Percentiles rank a stretch among this genome's conserved stretches.
Conservation (phyloP, 2,888 invertebrate genomes). For the Campoplex capitator region DNA sequence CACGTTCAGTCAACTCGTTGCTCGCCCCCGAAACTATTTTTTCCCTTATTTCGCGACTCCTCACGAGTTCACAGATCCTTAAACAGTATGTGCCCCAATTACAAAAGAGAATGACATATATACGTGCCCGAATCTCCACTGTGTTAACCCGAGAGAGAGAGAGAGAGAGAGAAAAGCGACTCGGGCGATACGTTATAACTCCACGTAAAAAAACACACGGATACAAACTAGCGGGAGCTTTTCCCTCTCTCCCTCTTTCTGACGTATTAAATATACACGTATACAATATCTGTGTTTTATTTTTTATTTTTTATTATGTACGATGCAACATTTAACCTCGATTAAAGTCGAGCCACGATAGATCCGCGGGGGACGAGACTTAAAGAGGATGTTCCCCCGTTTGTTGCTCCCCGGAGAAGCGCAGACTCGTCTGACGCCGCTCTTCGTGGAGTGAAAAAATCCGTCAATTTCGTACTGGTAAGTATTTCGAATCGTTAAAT, state of each 20-base stretch:
- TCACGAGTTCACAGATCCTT: slow-evolving; percentile 12
- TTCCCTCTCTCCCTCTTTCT: neutral
- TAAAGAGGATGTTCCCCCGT: slow-evolving; percentile 68
- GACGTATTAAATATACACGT: slow-evolving; percentile 9
- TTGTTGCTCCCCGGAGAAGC: slow-evolving; percentile 46
- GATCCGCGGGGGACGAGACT: slow-evolving; percentile 63
- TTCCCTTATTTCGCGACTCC: neutral
- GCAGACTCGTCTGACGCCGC: slow-evolving; percentile 11
- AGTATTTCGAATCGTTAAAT: slow-evolving; percentile 1
- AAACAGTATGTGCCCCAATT: slow-evolving; percentile 40
- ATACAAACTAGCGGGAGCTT: neutral
- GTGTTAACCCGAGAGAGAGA: neutral
- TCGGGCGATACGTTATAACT: slow-evolving; percentile 33
- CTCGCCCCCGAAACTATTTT: neutral
- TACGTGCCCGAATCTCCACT: slow-evolving; percentile 9
- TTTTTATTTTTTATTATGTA: slow-evolving; percentile 27
- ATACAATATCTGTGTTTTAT: slow-evolving; percentile 10
- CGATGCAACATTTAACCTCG: slow-evolving; percentile 63
- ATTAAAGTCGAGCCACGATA: slow-evolving; percentile 65
- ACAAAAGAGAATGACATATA: slow-evolving; percentile 4
- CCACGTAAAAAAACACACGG: slow-evolving; percentile 19
- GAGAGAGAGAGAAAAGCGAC: slow-evolving; percentile 34
- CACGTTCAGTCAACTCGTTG: neutral
- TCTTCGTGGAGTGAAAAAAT: neutral
- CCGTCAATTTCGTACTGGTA: neutral